Evolutionary conservation across 2,888 invertebrate genomes (phyloP).

Genomic region (Pseudococcus longispinus): DNA sequence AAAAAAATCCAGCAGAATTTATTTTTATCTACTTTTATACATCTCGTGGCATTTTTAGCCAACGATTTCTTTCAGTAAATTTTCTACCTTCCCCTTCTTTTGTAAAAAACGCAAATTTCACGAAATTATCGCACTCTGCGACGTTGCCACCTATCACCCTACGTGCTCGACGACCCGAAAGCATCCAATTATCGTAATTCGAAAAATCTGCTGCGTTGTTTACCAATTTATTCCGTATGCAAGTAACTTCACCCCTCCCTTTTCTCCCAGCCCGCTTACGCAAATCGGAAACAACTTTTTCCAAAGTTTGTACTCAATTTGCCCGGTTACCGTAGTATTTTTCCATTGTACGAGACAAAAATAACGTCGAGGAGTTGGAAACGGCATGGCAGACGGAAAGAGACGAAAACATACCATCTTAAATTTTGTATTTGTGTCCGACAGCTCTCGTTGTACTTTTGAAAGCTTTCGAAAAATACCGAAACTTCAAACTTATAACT

Average conservation of each 20-base stretch:
- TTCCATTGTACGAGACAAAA: background rate
- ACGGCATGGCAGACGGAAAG: background rate
- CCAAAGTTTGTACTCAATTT: slow-evolving; percentile 3
- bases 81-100: no score
- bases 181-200: background rate
- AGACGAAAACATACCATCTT: background rate
- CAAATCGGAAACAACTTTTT: slow-evolving; percentile 35
- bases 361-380: background rate
- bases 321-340: background rate
- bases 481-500: slow-evolving; percentile 29
- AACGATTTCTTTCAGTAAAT: no score
- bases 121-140: no score
- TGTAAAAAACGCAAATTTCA: no score
- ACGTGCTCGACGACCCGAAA: background rate
- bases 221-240: background rate
- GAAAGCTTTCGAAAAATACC: slow-evolving; percentile 34
- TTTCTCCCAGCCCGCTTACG: background rate
- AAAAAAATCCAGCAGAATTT: no score
- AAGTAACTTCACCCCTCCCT: background rate
- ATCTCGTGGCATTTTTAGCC: no score
- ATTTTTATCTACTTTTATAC: no score
- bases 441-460: slow-evolving; percentile 10
- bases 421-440: slow-evolving; percentile 2
- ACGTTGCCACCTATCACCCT: background rate
- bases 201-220: background rate